Evolutionary conservation across 1,140 invertebrate species (phyloP).

Genomic region (Drosophila asahinai): DNA sequence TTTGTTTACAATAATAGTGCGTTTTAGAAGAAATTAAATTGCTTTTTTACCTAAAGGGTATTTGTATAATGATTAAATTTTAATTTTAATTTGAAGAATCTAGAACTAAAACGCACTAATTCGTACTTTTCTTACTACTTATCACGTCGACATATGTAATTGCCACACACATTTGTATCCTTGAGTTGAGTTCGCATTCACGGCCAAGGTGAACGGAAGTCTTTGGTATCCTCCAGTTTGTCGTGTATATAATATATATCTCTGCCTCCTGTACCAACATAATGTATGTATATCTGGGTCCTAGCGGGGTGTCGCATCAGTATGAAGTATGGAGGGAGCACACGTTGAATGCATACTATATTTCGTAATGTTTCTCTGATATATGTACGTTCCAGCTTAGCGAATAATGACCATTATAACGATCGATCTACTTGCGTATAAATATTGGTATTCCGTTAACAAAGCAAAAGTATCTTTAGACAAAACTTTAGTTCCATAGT

Average conservation of each 20-base stretch:
- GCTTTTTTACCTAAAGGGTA: too few species aligned
- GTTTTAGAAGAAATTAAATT: too few species aligned
- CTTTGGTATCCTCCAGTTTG: conserved; percentile 32
- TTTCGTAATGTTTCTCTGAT: conserved; percentile 51
- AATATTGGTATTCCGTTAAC: conserved; percentile 55
- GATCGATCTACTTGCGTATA: conserved; percentile 41
- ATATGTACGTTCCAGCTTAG: conserved; percentile 51
- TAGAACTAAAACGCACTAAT: conserved; percentile 14
- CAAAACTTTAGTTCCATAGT: conserved; percentile 66
- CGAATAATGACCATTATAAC: conserved; percentile 39
- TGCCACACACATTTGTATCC: conserved; percentile 42
- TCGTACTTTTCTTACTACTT: conserved; percentile 1
- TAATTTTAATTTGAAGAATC: not conserved
- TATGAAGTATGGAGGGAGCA: conserved; percentile 32
- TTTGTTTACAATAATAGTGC: conserved; percentile 10
- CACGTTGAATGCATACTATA: conserved; percentile 39
- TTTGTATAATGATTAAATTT: too few species aligned
- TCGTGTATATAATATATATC: conserved; percentile 39
- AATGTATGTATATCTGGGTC: conserved; percentile 22
- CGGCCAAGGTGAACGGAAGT: conserved; percentile 20
- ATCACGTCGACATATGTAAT: conserved; percentile 39
- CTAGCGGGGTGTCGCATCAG: conserved; percentile 38
- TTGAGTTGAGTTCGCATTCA: conserved; percentile 38
- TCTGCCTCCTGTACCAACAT: conserved; percentile 33
- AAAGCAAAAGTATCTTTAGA: conserved; percentile 59